Evolutionary conservation across 1,140 invertebrate species (phyloP).

Genomic region (Kradibia gibbosae): DNA sequence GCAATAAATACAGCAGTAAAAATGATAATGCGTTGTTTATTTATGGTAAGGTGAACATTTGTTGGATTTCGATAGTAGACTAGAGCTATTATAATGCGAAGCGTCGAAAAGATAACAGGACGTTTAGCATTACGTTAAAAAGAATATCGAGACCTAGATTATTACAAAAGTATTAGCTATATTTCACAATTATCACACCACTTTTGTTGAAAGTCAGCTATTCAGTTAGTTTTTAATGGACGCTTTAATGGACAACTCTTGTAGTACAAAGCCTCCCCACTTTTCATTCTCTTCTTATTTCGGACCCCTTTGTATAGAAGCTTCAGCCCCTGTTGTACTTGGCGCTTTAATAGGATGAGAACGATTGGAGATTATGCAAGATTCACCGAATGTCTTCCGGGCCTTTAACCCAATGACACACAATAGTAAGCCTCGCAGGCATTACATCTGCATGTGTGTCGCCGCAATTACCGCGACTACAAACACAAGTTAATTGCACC

Average conservation of each 20-base stretch:
- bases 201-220: slow-evolving; percentile 9
- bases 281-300: not conserved
- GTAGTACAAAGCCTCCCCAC: not conserved
- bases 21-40: not conserved
- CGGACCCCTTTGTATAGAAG: slow-evolving; percentile 14
- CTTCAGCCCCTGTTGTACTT: not conserved
- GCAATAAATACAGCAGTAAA: not conserved
- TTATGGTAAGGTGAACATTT: not conserved
- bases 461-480: slow-evolving; percentile 7
- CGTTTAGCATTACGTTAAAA: not conserved
- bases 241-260: slow-evolving; percentile 5
- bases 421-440: not conserved
- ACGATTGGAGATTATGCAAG: slow-evolving; percentile 51
- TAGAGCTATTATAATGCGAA: not conserved
- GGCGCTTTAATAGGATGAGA: slow-evolving; percentile 51
- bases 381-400: slow-evolving; percentile 63
- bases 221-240: slow-evolving; percentile 39
- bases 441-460: not conserved
- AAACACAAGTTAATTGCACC: not conserved
- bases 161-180: not conserved
- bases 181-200: slow-evolving; percentile 15
- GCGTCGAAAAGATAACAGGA: not conserved
- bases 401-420: slow-evolving; percentile 58
- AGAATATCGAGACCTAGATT: not conserved
- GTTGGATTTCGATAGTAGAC: not conserved